Conservation (phyloP, 2,113 vertebrate genomes). For the Petroica traversi region DNA sequence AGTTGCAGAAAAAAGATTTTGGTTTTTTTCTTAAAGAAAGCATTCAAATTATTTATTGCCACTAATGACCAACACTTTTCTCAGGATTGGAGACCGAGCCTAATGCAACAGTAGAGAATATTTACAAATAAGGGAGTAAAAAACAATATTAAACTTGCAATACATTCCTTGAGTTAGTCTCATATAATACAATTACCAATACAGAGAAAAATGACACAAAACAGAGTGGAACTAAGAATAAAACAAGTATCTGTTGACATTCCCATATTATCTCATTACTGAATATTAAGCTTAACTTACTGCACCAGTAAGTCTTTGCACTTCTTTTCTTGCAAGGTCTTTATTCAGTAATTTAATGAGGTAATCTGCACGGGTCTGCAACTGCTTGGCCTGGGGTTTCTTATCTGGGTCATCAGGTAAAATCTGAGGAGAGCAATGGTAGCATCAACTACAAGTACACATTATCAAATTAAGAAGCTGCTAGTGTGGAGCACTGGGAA, state of each 20-base stretch:
- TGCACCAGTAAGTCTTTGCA: slow-evolving; percentile 84
- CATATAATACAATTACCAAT: background rate
- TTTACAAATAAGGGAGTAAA: background rate
- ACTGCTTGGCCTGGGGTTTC: slow-evolving; percentile 97
- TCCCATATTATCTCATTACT: background rate
- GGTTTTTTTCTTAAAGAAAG: slow-evolving; percentile 16
- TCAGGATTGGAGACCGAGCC: background rate
- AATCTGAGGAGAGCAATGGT: slow-evolving; percentile 80
- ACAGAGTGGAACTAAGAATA: background rate
- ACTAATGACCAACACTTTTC: background rate
- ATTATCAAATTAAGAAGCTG: background rate
- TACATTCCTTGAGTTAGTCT: background rate
- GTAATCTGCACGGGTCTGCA: slow-evolving; percentile 98
- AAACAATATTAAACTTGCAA: background rate
- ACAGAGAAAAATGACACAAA: background rate
- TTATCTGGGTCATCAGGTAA: slow-evolving; percentile 98
- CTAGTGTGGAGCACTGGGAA: background rate
- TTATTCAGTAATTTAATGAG: slow-evolving; percentile 98
- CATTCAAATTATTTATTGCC: background rate
- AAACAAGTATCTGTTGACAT: background rate
- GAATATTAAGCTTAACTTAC: slow-evolving; percentile 75
- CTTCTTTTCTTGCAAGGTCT: slow-evolving; percentile 92
- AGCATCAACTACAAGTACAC: background rate
- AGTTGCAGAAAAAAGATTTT: slow-evolving; percentile 7
- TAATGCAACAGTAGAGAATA: background rate